Conservation (phyloP, 1,140 invertebrate species). For the Chlorops oryzae region DNA sequence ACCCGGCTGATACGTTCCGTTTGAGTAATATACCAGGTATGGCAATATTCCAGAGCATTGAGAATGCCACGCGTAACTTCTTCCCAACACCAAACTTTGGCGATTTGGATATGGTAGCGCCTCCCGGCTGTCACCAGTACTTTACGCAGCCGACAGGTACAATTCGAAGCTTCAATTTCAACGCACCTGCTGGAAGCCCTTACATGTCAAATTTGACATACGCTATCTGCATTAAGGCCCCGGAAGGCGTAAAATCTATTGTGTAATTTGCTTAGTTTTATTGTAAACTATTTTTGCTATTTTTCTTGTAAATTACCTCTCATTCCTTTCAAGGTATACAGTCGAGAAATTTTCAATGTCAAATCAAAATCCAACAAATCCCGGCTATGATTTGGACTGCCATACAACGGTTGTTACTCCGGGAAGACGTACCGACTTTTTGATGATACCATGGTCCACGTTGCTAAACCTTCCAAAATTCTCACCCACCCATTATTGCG, state of each 20-base stretch:
- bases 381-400: constrained; percentile 15
- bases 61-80: background rate
- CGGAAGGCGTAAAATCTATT: constrained; percentile 7
- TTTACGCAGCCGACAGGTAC: constrained; percentile 52
- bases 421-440: constrained; percentile 41
- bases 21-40: too few species aligned
- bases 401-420: constrained; percentile 8
- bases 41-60: too few species aligned
- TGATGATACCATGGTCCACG: constrained; percentile 45
- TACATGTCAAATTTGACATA: constrained; percentile 33
- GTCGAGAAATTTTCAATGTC: constrained; percentile 9
- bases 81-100: constrained; percentile 1
- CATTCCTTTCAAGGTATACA: constrained; percentile 8
- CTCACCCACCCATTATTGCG: background rate
- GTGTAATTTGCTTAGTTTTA: constrained; percentile 7
- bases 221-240: constrained; percentile 40
- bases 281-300: background rate
- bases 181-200: constrained; percentile 39
- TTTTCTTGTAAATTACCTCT: background rate
- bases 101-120: constrained; percentile 44
- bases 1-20: constrained; percentile 13
- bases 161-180: constrained; percentile 56
- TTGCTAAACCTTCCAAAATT: background rate
- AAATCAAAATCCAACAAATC: background rate
- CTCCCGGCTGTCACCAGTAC: constrained; percentile 57